Evolutionary conservation across 2,888 invertebrate species (phyloP), one percentile per base, ranked within the genome.

Genomic region (Noctuana brunneofusca): DNA sequence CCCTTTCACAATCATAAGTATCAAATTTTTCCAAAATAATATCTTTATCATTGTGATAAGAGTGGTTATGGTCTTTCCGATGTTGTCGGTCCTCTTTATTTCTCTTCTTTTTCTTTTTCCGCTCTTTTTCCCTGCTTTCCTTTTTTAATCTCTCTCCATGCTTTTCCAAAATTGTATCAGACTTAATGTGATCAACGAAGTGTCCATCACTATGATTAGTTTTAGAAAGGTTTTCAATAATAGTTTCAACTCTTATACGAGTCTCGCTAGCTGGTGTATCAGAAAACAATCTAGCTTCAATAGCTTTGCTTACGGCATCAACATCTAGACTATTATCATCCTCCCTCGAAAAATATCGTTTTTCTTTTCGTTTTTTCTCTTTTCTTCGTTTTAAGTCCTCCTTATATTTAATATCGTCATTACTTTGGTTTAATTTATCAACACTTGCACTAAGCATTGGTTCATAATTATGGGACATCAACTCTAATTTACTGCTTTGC

Each of bases 21-120:
- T 75, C 68, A 63, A 66, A 65, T 62, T 80, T 71, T 41, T 81
- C 80, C 24, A 81, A 64, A 75, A 80, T 87, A 35, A 81, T 80
- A 24, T 69, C 59, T 72, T 93, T 93, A 54, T 93, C 93, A 68
- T 93, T 93, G 68, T 93, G 93, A 67, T 93, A 93, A 76, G 94
- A 94, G 76, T 95, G 94, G 72, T 94, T 94, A 74, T 94, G 93
- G 66, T 94, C 93, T 75, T 93, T 93, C 38, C 95, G 93, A 74
- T 92, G 94, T 68, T 94, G 94, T 68, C 94, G 93, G 66, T 96
- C 96, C 73, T 96, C 96, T 79, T 95, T 96, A 58, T 94, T 96
- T 76, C 95, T 96, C 81, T 96, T 97, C 72, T 96, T 94, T 81
- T 96, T 97, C 86, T 97, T 97, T 83, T 96, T 96, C 84, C 95